phyloP scores from a whole-genome alignment of 2,888 invertebrate genomes.

The Luffia ferchaultella region DNA sequence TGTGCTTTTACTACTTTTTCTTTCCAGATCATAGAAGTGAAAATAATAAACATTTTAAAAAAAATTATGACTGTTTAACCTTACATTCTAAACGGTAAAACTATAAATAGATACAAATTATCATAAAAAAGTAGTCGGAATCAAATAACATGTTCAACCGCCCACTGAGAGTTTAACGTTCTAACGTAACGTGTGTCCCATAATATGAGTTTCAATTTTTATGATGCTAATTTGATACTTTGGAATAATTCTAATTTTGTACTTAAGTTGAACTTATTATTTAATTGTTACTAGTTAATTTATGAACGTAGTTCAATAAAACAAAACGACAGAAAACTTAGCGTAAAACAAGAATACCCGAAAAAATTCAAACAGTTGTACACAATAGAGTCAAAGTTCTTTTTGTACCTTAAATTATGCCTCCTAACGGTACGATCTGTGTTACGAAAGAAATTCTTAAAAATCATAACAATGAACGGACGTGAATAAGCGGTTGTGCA shows the following conservation, averaged over 20 bases:
- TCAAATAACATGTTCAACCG: not conserved
- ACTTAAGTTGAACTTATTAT: no score
- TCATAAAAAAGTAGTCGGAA: not conserved
- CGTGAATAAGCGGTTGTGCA: slow-evolving; percentile 6
- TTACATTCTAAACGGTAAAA: no score
- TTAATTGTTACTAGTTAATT: no score
- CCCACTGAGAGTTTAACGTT: not conserved
- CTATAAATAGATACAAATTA: not conserved
- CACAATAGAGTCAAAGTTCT: not conserved
- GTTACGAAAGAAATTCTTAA: slow-evolving; percentile 7
- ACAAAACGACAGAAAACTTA: no score
- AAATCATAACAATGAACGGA: slow-evolving; percentile 9
- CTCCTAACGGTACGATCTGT: slow-evolving; percentile 35
- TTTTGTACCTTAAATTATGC: not conserved
- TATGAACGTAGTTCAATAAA: no score
- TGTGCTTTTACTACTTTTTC: no score
- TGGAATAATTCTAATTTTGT: not conserved
- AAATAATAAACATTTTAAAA: no score
- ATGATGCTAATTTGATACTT: not conserved
- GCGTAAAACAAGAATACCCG: no score
- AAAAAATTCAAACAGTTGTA: not conserved
- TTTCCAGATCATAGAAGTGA: no score
- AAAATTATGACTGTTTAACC: no score
- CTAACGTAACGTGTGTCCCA: not conserved
- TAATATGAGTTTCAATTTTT: not conserved